Base-by-base conservation (phyloP, 2,113 vertebrate genomes). In the Rattus norvegicus region DNA sequence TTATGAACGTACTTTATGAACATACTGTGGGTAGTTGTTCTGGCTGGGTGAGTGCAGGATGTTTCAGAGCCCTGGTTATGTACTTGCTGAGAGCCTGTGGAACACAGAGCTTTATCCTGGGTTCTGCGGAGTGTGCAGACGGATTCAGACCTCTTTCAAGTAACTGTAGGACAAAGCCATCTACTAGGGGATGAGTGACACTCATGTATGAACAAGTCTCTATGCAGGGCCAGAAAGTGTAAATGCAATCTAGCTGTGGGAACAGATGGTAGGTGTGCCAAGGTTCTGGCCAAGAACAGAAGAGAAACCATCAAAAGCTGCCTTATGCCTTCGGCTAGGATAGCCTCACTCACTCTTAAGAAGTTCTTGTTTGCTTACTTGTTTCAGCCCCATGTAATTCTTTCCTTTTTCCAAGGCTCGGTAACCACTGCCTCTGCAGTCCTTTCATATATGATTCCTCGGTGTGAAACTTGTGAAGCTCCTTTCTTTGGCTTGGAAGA, bases 1-100 rank as follows among this genome's bases (percentile, higher is more conserved):
- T 95, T 65, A 86, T 11, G 59, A 91, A 97, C 0, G 11, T 88
- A 73, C 16, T 86, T 95, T 65, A 86, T 11, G 59, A 91, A 97
- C 0, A 11, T 88, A 73, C 28, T 63, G 49, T 75, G 9, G 54
- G 28, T 67, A 26, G 12, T 47, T 93, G n/a, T 61, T 95, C 36
- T 52, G 22, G 14, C 13, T 3, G 54, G 52, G 47, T 70, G 9
- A 59, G 49, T 63, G 22, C 76, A 1, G 36, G 16, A 72, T 3
- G 63, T 43, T 90, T 70, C 80, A 56, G 52, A 72, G 14, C 36
- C 69, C n/a, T 72, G 69, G 69, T 17, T 70, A n/a, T 20, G 39
- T 87, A 33, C 83, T 75, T 75, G 11, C 26, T 30, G 33, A 85
- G 70, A 28, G 26, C 26, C 26, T 83, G 9, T 54, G 90, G 77